These are phyloP conservation scores for Shinisaurus crocodilurus DNA, from an alignment of 2,113 vertebrate genomes.

Conservation along the genomic window DNA sequence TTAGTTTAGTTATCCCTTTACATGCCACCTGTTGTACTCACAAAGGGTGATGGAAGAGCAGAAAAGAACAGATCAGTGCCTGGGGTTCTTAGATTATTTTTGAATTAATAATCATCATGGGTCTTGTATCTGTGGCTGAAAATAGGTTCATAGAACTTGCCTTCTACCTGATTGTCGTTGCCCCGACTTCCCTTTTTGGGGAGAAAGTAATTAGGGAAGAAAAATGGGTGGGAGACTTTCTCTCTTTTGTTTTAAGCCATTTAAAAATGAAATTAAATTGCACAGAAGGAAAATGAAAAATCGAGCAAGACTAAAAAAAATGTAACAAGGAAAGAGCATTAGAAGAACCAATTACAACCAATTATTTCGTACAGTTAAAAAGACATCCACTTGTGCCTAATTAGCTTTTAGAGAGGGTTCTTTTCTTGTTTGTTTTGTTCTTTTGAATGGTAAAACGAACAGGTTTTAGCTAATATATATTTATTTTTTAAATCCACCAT, in stretches of 20 bases:
- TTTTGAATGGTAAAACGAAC: background rate
- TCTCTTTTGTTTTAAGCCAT: slow-evolving; percentile 5
- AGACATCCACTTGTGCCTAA: background rate
- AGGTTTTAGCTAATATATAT: background rate
- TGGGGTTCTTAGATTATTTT: background rate
- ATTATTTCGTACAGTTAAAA: slow-evolving; percentile 19
- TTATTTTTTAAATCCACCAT: background rate
- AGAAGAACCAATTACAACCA: slow-evolving; percentile 18
- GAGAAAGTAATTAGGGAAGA: background rate
- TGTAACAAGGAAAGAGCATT: slow-evolving; percentile 5
- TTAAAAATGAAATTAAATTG: slow-evolving; percentile 20
- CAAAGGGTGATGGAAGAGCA: background rate
- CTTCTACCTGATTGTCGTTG: background rate
- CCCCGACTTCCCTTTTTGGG: background rate
- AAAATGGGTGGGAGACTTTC: background rate
- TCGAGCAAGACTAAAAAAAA: slow-evolving; percentile 2
- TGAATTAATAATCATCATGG: background rate
- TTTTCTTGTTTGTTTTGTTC: background rate
- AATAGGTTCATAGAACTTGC: background rate
- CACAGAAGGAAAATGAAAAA: slow-evolving; percentile 13
- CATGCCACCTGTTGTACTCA: background rate
- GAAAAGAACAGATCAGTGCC: background rate
- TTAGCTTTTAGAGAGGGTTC: background rate
- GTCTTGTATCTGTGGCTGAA: background rate
- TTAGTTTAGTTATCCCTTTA: background rate